Evolutionary conservation across 1,140 invertebrate species (phyloP), one percentile per base, ranked within the genome.

Genomic region (Neuroterus valhalla): DNA sequence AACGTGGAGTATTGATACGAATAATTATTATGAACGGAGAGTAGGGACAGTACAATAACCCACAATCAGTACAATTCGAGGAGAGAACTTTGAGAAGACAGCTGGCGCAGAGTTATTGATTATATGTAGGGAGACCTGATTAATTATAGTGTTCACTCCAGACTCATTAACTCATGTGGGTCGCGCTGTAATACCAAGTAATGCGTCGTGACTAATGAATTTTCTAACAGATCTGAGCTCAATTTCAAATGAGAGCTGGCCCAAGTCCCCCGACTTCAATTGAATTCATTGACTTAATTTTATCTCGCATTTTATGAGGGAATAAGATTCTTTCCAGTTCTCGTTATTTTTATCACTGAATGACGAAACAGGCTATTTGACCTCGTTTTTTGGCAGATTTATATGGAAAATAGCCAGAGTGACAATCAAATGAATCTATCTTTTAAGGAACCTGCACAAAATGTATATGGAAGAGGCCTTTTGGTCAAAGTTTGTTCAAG

Each of bases 161-260:
- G 55, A 31, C 55, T 62, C 55, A 62, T 62, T 62, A 62, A 62
- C 23, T 31, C 55, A 62, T 62, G 55, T 62, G 55, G 55, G 55
- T 62, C 55, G 55, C 26, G 31, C n/a, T 62, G 55, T 26, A 6
- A 62, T 31, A 62, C 21, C 21, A 26, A 55, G 21, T 55, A 26
- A 38, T 62, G 55, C 31, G 55, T 62, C 26, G 26, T 26, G 23
- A 62, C 23, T 62, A 62, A 62, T 62, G 55, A 62, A 62, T 62
- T 62, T 62, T 62, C 55, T 31, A 62, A 62, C 55, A 31, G 55
- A 26, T 31, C 26, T 62, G 31, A 62, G 31, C 26, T 55, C 52
- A 26, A 55, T 10, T 55, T 5, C 26, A 26, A 26, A 10, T 23
- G 23, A 55, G 12, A 14, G 10, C 23, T 14, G 31, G 15, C 31